Conservation (phyloP, 2,113 vertebrate species). For the Albula glossodonta region DNA sequence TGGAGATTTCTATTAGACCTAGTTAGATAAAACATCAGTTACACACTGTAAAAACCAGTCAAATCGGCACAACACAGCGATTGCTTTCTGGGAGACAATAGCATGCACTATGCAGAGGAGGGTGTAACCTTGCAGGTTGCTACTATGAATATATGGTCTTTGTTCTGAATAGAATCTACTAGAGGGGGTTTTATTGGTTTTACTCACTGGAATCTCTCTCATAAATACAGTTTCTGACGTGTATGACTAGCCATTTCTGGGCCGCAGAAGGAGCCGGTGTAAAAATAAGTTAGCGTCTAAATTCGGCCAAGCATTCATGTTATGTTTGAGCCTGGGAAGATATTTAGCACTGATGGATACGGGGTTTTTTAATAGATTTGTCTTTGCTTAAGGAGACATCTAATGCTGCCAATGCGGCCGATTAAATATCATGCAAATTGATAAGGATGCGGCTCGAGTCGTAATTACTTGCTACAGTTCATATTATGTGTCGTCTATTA, state of each 20-base stretch:
- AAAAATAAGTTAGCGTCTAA: conserved; percentile 75
- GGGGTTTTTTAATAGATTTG: conserved; percentile 56
- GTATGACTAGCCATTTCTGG: conserved; percentile 46
- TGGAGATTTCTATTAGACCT: conserved; percentile 94
- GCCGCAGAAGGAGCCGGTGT: conserved; percentile 60
- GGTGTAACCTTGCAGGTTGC: conserved; percentile 72
- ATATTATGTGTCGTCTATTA: conserved; percentile 60
- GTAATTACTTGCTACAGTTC: conserved; percentile 51
- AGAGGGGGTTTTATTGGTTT: conserved; percentile 11
- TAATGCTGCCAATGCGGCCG: conserved; percentile 51
- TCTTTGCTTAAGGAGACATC: conserved; percentile 65
- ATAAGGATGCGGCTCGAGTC: conserved; percentile 50
- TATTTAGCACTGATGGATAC: conserved; percentile 62
- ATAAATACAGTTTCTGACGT: conserved; percentile 38
- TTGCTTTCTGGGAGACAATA: conserved; percentile 36
- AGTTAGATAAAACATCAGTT: conserved; percentile 49
- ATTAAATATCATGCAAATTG: conserved; percentile 64
- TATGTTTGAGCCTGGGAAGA: conserved; percentile 57
- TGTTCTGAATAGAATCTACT: conserved; percentile 32
- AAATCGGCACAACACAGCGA: conserved; percentile 12
- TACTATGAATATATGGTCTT: conserved; percentile 57
- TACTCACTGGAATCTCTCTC: conserved; percentile 27
- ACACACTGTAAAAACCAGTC: conserved; percentile 32
- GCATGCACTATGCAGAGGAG: conserved; percentile 56
- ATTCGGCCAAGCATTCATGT: conserved; percentile 70